phyloP scores from a whole-genome alignment of 2,888 invertebrate genomes.

The Tillus elongatus region DNA sequence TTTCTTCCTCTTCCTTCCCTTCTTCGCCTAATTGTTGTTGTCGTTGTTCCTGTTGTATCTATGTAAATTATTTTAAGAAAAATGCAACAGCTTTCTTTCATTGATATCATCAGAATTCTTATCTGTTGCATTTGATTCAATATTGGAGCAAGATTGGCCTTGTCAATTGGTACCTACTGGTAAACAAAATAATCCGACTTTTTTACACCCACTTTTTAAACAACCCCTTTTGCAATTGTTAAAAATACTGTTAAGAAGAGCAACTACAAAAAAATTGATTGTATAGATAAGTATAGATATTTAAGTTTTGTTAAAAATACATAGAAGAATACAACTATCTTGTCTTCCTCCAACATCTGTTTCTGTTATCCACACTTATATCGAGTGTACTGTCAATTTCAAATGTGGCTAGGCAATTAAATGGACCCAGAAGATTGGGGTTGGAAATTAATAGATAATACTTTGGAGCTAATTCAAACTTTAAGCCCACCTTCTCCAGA shows the following conservation, averaged over 20 bases:
- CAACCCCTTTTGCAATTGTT: constrained; percentile 24
- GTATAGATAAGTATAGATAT: constrained; percentile 21
- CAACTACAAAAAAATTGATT: constrained; percentile 18
- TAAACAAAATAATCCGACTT: constrained; percentile 23
- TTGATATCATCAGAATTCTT: no score
- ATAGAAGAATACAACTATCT: constrained; percentile 19
- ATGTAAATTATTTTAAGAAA: not conserved
- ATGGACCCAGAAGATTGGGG: constrained; percentile 24
- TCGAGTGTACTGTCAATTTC: constrained; percentile 22
- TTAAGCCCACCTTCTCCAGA: constrained; percentile 11
- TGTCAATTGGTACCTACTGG: constrained; percentile 16
- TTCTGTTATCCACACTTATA: constrained; percentile 21
- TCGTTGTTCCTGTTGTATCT: not conserved
- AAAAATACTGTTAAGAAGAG: constrained; percentile 23
- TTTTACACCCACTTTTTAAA: constrained; percentile 24
- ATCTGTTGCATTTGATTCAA: no score
- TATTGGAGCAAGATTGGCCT: constrained; percentile 20
- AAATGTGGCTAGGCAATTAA: constrained; percentile 14
- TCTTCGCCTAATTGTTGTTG: no score
- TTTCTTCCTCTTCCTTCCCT: no score
- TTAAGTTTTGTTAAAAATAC: constrained; percentile 21
- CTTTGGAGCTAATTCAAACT: constrained; percentile 12
- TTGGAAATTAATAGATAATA: constrained; percentile 24
- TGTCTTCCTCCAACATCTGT: constrained; percentile 21
- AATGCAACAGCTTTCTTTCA: not conserved